These are phyloP conservation scores for Sinhomidia bicolor DNA, from an alignment of 2,888 invertebrate species.

Conservation along the genomic window DNA sequence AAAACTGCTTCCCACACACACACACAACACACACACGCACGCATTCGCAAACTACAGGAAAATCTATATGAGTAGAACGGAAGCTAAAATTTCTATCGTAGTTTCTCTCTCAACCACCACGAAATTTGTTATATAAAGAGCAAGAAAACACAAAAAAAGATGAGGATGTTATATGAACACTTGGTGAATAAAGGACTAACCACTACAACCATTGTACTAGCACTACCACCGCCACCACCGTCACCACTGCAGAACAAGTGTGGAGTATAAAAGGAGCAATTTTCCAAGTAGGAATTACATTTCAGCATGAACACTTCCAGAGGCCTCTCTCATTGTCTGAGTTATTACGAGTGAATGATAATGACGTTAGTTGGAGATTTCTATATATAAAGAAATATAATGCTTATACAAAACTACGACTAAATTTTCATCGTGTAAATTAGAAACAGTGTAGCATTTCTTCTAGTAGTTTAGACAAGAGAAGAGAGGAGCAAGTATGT, in stretches of 20 bases:
- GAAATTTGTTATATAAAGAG: background rate
- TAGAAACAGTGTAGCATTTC: conserved; percentile 24
- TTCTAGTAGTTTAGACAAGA: background rate
- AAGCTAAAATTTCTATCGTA: no score
- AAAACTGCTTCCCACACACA: background rate
- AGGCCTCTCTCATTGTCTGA: conserved; percentile 29
- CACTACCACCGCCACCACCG: background rate
- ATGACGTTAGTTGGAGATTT: background rate
- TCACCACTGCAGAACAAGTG: background rate
- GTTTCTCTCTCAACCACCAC: no score
- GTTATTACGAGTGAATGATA: conserved; percentile 54
- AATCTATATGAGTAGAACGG: no score
- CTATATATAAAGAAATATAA: background rate
- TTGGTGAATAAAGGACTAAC: no score
- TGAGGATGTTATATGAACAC: background rate
- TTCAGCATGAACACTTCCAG: conserved; percentile 49
- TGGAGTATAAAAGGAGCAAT: conserved; percentile 18
- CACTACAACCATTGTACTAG: no score
- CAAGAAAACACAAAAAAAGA: background rate
- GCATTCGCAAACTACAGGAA: no score
- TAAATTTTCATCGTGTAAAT: conserved; percentile 55
- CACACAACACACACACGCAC: no score
- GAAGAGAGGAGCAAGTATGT: background rate
- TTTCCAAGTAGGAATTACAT: conserved; percentile 38
- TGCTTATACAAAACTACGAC: background rate